Evolutionary conservation across 1,140 invertebrate genomes (phyloP).

Genomic region (Orussus abietinus): DNA sequence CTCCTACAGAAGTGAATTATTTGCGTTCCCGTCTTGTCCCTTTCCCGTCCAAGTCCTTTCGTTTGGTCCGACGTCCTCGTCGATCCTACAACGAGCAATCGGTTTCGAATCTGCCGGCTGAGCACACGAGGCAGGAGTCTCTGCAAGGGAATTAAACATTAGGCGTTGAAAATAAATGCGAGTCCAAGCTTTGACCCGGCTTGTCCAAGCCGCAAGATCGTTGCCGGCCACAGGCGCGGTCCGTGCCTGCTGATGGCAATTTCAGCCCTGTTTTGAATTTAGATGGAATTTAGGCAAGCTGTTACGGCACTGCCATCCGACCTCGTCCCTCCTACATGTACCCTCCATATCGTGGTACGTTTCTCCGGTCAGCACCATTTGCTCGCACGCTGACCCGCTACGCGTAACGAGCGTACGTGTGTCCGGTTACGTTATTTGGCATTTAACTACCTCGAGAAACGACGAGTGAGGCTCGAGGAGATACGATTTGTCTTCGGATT

Average conservation of each 20-base stretch:
- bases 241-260: constrained; percentile 31
- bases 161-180: too few relatives aligned
- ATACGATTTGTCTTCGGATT: too few relatives aligned
- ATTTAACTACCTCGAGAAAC: too few relatives aligned
- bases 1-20: too few relatives aligned
- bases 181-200: too few relatives aligned
- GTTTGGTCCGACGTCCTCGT: too few relatives aligned
- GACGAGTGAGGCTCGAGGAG: too few relatives aligned
- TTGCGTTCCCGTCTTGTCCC: too few relatives aligned
- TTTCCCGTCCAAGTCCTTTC: too few relatives aligned
- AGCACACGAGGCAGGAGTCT: neutral
- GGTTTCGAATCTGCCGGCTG: neutral
- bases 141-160: neutral
- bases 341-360: constrained; percentile 8
- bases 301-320: constrained; percentile 22
- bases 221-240: constrained; percentile 12
- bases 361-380: constrained; percentile 16
- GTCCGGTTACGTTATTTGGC: too few relatives aligned
- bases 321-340: constrained; percentile 13
- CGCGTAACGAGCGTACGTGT: constrained; percentile 16
- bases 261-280: constrained; percentile 40
- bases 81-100: neutral
- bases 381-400: constrained; percentile 20
- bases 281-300: constrained; percentile 43
- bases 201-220: too few relatives aligned